Evolutionary conservation across 2,888 invertebrate genomes (phyloP).

Genomic region (Lycocerus yunnanus): DNA sequence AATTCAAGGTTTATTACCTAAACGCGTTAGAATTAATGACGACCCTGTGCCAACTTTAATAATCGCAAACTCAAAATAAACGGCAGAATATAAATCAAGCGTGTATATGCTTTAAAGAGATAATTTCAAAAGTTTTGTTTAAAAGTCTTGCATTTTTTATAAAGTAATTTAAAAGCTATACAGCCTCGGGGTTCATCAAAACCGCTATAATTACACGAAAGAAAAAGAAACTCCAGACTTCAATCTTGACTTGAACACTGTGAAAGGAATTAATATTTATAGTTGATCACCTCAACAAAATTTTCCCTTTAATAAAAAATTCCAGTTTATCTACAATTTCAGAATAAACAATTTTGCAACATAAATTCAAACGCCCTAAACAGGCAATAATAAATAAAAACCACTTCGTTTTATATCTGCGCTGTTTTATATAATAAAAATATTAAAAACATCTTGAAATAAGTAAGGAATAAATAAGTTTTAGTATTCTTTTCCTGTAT

Average conservation of each 20-base stretch:
- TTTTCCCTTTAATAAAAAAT: background rate
- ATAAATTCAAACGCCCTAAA: background rate
- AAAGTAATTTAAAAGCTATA: slow-evolving; percentile 42
- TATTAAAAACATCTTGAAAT: background rate
- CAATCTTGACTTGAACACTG: background rate
- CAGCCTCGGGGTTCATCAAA: slow-evolving; percentile 40
- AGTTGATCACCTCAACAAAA: slow-evolving; percentile 11
- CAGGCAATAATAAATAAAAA: background rate
- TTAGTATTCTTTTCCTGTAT: background rate
- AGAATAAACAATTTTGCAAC: background rate
- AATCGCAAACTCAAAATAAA: slow-evolving; percentile 16
- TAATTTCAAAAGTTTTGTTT: slow-evolving; percentile 14
- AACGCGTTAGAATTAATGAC: slow-evolving; percentile 11
- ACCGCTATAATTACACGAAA: slow-evolving; percentile 37
- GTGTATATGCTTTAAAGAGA: slow-evolving; percentile 17
- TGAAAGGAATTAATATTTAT: slow-evolving; percentile 15
- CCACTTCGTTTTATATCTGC: background rate
- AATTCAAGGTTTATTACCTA: slow-evolving; percentile 7
- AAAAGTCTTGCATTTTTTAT: slow-evolving; percentile 38
- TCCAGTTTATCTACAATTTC: background rate
- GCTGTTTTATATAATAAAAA: background rate
- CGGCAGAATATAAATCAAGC: slow-evolving; percentile 21
- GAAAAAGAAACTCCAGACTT: background rate
- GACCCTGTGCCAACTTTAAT: slow-evolving; percentile 10
- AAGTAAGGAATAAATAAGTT: background rate